Conservation (phyloP, 2,888 invertebrate genomes). For the Entomobrya proxima region DNA sequence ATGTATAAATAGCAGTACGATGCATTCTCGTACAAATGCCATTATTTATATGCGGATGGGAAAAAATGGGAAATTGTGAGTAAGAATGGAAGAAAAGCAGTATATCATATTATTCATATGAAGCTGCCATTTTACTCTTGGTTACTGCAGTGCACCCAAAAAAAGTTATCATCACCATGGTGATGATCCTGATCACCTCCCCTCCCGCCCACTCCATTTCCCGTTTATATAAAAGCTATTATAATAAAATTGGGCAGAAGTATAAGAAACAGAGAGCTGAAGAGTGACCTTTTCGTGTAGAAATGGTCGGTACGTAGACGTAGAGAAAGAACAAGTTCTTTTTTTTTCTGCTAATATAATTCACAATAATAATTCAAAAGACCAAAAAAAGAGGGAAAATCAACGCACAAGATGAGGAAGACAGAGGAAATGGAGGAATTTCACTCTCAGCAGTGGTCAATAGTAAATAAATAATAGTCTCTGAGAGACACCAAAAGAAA, state of each 20-base stretch:
- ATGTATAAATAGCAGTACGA: background rate
- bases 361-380: constrained; percentile 44
- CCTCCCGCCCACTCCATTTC: background rate
- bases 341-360: constrained; percentile 10
- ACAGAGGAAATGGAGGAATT: constrained; percentile 22
- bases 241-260: background rate
- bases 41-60: background rate
- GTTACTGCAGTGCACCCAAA: background rate
- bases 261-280: background rate
- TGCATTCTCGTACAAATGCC: background rate
- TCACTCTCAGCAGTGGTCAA: constrained; percentile 25
- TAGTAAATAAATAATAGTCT: constrained; percentile 37
- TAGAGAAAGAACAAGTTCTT: background rate
- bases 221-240: background rate
- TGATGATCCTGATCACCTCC: constrained; percentile 14
- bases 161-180: background rate
- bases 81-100: background rate
- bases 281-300: background rate
- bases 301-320: background rate
- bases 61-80: background rate
- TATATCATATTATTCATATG: constrained; percentile 25
- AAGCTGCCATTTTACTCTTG: background rate
- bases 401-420: constrained; percentile 23
- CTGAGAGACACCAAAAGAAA: background rate
- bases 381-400: too few species aligned